Conservation (phyloP, 2,113 vertebrate species). For the Gallinago undulata region DNA sequence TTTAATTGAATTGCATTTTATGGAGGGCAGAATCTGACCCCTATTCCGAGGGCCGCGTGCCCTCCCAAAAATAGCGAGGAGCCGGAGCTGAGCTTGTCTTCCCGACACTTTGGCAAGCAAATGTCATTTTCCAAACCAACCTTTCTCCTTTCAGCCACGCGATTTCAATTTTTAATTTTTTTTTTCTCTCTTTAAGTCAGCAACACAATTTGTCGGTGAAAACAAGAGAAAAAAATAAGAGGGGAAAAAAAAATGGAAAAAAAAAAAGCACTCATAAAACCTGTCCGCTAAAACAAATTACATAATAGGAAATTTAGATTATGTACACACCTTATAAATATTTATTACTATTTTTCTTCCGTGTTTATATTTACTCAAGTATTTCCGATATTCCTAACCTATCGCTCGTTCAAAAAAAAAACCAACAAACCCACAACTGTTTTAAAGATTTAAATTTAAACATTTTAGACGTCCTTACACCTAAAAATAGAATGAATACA, state of each 20-base stretch:
- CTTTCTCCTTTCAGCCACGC: neutral
- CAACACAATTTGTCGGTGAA: neutral
- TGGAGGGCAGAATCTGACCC: neutral
- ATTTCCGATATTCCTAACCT: neutral
- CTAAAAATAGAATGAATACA: neutral
- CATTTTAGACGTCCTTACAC: neutral
- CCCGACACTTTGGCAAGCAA: neutral
- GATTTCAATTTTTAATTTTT: neutral
- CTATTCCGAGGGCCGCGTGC: neutral
- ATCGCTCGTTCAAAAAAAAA: neutral
- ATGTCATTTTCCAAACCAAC: neutral
- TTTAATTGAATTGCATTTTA: neutral
- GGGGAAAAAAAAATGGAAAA: neutral
- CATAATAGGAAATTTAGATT: neutral
- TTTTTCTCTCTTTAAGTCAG: neutral
- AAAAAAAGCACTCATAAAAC: neutral
- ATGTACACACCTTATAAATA: neutral
- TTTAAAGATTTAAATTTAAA: neutral
- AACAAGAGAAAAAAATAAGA: neutral
- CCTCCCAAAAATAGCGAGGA: conserved; percentile 11
- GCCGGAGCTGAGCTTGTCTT: neutral
- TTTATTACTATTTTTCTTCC: conserved; percentile 7
- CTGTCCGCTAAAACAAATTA: neutral
- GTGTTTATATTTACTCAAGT: neutral
- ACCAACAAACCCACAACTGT: neutral